Percentiles rank a stretch among this genome's conserved stretches.
Evolutionary conservation across 2,113 vertebrate genomes (phyloP).

Genomic region (Marcusenius ussheri): DNA sequence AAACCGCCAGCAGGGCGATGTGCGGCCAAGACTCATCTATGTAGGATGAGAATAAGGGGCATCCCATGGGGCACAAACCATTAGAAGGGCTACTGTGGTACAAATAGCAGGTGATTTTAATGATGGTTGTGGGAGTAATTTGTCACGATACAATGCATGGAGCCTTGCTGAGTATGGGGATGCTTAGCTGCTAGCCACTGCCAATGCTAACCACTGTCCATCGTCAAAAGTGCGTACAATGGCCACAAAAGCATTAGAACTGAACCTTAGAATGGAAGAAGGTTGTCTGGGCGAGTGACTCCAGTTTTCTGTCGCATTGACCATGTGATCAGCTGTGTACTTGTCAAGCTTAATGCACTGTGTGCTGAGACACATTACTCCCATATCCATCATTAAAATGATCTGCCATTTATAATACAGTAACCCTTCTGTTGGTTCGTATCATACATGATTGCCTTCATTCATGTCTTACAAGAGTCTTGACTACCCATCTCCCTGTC

Average conservation of each 20-base stretch:
- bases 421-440: background rate
- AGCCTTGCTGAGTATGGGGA: background rate
- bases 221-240: background rate
- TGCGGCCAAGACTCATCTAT: background rate
- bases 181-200: background rate
- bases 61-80: background rate
- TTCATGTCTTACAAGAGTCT: background rate
- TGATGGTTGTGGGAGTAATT: background rate
- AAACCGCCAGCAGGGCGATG: background rate
- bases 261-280: background rate
- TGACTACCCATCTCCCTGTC: background rate
- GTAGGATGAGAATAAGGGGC: background rate
- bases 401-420: background rate
- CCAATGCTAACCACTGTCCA: background rate
- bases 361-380: background rate
- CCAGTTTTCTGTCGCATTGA: background rate
- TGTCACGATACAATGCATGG: background rate
- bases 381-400: background rate
- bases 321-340: background rate
- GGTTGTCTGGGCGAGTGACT: background rate
- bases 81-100: background rate
- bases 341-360: background rate
- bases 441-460: background rate
- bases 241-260: background rate
- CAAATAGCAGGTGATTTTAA: background rate